These are phyloP conservation scores for Microcebus tavaratra DNA, from an alignment of 2,113 vertebrate genomes.

Conservation along the genomic window DNA sequence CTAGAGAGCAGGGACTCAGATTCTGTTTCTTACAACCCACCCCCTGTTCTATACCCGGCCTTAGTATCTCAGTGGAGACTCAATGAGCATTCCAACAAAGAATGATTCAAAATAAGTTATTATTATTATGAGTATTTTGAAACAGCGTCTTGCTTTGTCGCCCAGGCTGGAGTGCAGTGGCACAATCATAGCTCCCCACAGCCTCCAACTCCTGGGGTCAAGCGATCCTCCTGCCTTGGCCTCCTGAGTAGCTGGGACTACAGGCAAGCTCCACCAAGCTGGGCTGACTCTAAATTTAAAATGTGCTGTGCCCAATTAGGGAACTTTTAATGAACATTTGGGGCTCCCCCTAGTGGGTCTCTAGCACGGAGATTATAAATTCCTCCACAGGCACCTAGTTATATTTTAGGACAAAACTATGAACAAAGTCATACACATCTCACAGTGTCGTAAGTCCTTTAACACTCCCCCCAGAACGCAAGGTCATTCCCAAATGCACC, in stretches of 20 bases:
- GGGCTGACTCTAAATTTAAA: neutral
- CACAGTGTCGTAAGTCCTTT: neutral
- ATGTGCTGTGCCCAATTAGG: neutral
- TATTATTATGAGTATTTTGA: neutral
- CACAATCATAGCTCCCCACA: no score
- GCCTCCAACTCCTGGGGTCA: neutral
- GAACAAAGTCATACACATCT: neutral
- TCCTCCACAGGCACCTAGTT: neutral
- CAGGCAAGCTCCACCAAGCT: accelerated
- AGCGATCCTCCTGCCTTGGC: neutral
- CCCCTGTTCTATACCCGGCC: neutral
- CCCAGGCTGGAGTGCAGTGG: neutral
- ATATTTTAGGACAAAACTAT: neutral
- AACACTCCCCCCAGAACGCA: neutral
- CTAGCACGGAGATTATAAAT: neutral
- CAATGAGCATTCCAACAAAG: neutral
- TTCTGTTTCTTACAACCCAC: neutral
- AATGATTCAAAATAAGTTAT: neutral
- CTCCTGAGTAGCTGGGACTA: neutral
- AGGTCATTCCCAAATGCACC: neutral
- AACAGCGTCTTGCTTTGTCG: neutral
- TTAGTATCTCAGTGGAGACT: neutral
- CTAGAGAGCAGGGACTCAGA: neutral
- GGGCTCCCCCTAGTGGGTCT: neutral
- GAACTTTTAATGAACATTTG: neutral